Percentiles rank a stretch among this genome's conserved stretches.
phyloP scores from a whole-genome alignment of 2,113 vertebrate species.

The Hemiscyllium ocellatum region DNA sequence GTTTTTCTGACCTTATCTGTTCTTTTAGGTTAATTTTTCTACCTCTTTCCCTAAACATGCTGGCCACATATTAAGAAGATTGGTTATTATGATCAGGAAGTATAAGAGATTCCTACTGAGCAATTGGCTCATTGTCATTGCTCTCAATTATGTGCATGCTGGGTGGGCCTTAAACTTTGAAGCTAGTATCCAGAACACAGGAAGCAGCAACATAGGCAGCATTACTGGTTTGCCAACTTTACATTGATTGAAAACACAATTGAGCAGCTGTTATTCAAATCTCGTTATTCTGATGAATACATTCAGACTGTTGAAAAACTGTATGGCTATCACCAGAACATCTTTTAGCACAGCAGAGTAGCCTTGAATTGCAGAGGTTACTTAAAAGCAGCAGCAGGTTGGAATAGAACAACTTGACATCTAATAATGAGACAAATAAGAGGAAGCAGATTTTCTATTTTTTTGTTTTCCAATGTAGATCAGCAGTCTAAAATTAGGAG shows the following conservation, averaged over 20 bases:
- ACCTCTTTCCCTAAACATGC: not conserved
- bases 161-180: not conserved
- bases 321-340: not conserved
- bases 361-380: not conserved
- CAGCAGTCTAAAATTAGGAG: not conserved
- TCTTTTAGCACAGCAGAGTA: not conserved
- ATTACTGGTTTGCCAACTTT: not conserved
- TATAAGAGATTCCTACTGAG: constrained; percentile 15
- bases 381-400: not conserved
- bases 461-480: not conserved
- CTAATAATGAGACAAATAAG: not conserved
- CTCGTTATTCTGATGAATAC: not conserved
- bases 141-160: not conserved
- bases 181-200: not conserved
- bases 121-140: not conserved
- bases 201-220: not conserved
- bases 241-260: not conserved
- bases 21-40: not conserved
- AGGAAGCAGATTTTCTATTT: not conserved
- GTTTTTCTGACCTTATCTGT: not conserved
- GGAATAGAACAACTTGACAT: not conserved
- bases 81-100: not conserved
- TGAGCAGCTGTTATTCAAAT: not conserved
- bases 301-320: not conserved
- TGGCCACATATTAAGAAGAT: not conserved